Conservation (phyloP, 2,113 vertebrate species). For the Opisthocomus hoazin region DNA sequence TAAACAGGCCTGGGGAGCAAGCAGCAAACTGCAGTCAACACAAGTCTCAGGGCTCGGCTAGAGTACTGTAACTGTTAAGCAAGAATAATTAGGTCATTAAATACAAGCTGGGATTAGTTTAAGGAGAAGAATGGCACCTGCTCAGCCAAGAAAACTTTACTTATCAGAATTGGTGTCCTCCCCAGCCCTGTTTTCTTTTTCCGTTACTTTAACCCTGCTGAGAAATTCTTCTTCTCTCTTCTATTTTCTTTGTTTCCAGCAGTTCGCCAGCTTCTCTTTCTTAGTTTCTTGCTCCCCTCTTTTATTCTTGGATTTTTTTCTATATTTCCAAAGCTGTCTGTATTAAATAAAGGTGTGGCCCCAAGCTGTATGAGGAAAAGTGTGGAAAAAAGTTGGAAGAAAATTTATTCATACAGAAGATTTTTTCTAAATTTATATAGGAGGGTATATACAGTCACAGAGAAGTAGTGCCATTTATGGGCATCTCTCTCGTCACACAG, state of each 20-base stretch:
- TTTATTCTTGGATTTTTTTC: neutral
- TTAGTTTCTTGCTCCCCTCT: neutral
- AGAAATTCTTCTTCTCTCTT: neutral
- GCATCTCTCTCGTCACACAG: neutral
- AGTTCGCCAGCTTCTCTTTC: neutral
- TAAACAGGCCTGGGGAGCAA: neutral
- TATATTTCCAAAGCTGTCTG: neutral
- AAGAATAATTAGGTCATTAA: neutral
- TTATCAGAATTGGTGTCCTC: neutral
- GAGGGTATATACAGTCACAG: neutral
- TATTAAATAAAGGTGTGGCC: neutral
- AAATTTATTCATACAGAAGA: neutral
- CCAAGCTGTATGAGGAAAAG: neutral
- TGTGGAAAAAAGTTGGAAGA: neutral
- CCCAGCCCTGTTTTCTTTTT: neutral
- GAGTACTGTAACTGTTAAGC: neutral
- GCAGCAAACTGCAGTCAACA: neutral
- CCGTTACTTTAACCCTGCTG: neutral
- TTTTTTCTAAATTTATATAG: rapidly evolving
- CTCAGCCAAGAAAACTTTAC: neutral
- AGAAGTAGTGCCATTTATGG: neutral
- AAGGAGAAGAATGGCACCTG: neutral
- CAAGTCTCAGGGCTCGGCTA: neutral
- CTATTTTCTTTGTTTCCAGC: neutral
- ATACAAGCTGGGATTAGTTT: neutral